Conservation (phyloP, 2,113 vertebrate genomes). For the Uria lomvia region DNA sequence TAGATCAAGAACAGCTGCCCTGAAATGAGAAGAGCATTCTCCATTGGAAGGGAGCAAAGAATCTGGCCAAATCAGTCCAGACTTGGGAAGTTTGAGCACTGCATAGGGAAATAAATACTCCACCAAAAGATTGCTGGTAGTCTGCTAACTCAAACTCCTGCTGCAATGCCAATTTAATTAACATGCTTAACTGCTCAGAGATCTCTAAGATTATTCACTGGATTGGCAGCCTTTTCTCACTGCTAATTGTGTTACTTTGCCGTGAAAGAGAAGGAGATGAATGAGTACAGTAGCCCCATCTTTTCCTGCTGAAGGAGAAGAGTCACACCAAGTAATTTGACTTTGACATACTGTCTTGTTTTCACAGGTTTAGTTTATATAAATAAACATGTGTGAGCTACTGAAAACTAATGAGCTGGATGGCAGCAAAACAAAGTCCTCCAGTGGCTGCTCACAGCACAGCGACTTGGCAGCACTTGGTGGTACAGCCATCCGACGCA, state of each 20-base stretch:
- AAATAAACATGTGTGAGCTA: neutral
- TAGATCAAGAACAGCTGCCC: neutral
- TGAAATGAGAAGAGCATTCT: neutral
- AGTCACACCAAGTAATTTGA: slow-evolving; percentile 37
- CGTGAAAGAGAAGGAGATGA: neutral
- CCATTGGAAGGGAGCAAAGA: neutral
- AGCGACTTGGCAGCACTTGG: neutral
- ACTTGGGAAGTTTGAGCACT: neutral
- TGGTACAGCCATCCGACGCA: neutral
- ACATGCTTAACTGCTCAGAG: slow-evolving; percentile 58
- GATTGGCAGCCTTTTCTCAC: slow-evolving; percentile 48
- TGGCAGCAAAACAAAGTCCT: neutral
- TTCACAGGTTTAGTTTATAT: neutral
- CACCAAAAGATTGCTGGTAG: neutral
- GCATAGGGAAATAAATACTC: neutral
- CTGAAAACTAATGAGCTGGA: neutral
- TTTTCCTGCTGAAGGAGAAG: slow-evolving; percentile 14
- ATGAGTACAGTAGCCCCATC: slow-evolving; percentile 38
- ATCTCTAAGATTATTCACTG: slow-evolving; percentile 55
- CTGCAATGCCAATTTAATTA: slow-evolving; percentile 58
- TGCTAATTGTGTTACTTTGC: slow-evolving; percentile 51
- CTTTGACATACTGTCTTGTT: slow-evolving; percentile 43
- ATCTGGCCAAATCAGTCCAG: neutral
- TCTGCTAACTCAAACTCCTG: slow-evolving; percentile 10
- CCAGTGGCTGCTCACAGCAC: neutral